Conservation (phyloP, 2,113 vertebrate genomes). For the Cololabis saira region DNA sequence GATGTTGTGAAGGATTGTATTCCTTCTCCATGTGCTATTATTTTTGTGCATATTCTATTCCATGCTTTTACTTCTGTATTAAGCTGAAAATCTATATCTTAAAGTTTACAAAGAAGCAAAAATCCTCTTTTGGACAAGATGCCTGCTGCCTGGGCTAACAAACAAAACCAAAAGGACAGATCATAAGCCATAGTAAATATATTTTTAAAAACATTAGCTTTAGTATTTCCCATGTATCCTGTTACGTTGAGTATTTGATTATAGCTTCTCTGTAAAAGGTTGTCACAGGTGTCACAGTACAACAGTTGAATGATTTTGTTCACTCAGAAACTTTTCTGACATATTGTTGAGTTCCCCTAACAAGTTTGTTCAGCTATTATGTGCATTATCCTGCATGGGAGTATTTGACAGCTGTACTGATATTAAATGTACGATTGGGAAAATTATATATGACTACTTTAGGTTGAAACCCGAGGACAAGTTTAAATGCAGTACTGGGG, state of each 20-base stretch:
- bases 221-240: conserved; percentile 37
- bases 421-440: conserved; percentile 69
- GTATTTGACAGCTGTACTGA: conserved; percentile 69
- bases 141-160: conserved; percentile 4
- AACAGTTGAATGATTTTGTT: conserved; percentile 67
- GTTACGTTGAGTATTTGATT: conserved; percentile 59
- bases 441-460: conserved; percentile 72
- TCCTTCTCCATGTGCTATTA: not conserved
- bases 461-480: conserved; percentile 58
- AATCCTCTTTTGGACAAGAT: not conserved
- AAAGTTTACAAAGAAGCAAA: conserved; percentile 11
- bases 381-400: conserved; percentile 53
- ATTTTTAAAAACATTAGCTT: conserved; percentile 33
- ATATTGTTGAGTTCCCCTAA: conserved; percentile 41
- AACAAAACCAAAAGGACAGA: conserved; percentile 17
- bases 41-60: conserved; percentile 2
- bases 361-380: conserved; percentile 51
- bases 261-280: conserved; percentile 52
- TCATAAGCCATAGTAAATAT: conserved; percentile 25
- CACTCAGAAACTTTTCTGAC: conserved; percentile 54
- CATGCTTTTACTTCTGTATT: not conserved
- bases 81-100: conserved; percentile 10
- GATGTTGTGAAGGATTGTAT: not conserved
- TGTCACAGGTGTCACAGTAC: conserved; percentile 58
- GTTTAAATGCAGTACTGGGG: conserved; percentile 60